These are phyloP conservation scores for Lydus trimaculatus DNA, from an alignment of 2,888 invertebrate genomes.

Conservation along the genomic window DNA sequence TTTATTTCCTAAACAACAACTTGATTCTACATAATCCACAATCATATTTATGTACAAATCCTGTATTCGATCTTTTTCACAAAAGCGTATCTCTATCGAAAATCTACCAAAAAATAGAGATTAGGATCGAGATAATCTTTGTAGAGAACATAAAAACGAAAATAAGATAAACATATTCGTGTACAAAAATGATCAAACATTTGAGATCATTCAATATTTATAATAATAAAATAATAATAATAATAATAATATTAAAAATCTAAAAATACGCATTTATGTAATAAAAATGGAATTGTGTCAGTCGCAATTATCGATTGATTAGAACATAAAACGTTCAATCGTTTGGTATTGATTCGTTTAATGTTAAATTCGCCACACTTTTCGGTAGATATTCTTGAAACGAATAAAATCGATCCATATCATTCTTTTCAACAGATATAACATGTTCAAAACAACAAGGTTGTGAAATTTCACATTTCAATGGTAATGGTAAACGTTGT, in stretches of 20 bases:
- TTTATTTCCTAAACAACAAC: neutral
- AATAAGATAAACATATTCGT: too few species aligned
- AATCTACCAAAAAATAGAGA: too few species aligned
- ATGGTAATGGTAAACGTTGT: slow-evolving; percentile 65
- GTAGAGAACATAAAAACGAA: too few species aligned
- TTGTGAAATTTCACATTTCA: slow-evolving; percentile 82
- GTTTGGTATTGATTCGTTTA: slow-evolving; percentile 23
- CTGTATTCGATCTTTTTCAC: too few species aligned
- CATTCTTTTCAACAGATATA: slow-evolving; percentile 76
- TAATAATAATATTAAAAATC: neutral
- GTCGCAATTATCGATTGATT: neutral
- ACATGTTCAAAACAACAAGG: slow-evolving; percentile 88
- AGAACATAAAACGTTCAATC: neutral
- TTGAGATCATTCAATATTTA: too few species aligned
- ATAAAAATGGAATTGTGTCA: neutral
- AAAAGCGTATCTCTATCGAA: too few species aligned
- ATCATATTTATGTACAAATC: too few species aligned
- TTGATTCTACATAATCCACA: too few species aligned
- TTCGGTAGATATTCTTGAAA: slow-evolving; percentile 69
- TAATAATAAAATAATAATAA: neutral
- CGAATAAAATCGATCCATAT: slow-evolving; percentile 71
- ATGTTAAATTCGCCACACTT: slow-evolving; percentile 29
- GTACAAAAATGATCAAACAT: too few species aligned
- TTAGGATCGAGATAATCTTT: too few species aligned
- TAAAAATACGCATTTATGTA: neutral